Evolutionary conservation across 2,888 invertebrate genomes (phyloP).

Genomic region (Eretmocerus hayati): DNA sequence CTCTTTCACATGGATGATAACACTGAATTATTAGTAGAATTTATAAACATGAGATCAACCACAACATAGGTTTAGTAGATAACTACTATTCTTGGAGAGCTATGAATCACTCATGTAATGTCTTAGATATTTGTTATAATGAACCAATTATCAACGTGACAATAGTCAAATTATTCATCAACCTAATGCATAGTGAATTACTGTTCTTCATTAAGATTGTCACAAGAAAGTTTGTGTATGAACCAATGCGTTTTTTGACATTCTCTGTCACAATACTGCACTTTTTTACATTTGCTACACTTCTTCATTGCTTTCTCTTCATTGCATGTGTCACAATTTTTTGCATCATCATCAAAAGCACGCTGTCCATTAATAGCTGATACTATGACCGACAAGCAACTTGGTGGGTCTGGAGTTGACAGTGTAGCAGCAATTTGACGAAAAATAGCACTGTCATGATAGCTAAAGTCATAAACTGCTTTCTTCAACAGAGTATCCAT

Average conservation of each 20-base stretch:
- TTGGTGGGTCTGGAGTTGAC: constrained; percentile 66
- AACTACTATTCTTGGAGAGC: no score
- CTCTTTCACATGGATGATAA: no score
- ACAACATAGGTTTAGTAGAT: no score
- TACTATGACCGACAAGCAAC: constrained; percentile 65
- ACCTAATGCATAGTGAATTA: no score
- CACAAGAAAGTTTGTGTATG: constrained; percentile 80
- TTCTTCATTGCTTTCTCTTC: constrained; percentile 86
- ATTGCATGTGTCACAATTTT: constrained; percentile 78
- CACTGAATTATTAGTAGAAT: no score
- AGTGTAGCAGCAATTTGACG: constrained; percentile 76
- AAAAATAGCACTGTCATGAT: constrained; percentile 81
- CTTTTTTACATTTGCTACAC: constrained; percentile 89
- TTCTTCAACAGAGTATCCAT: constrained; percentile 72
- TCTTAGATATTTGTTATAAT: no score
- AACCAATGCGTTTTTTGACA: constrained; percentile 94
- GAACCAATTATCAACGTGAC: no score
- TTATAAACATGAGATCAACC: no score
- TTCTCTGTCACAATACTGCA: constrained; percentile 87
- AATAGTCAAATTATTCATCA: no score
- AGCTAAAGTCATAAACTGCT: constrained; percentile 83
- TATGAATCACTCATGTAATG: no score
- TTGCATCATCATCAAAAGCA: constrained; percentile 62
- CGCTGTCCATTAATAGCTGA: constrained; percentile 84
- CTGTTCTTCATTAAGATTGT: no score